These are phyloP conservation scores for Oreohelix idahoensis DNA, from an alignment of 1,140 invertebrate genomes.

Conservation along the genomic window DNA sequence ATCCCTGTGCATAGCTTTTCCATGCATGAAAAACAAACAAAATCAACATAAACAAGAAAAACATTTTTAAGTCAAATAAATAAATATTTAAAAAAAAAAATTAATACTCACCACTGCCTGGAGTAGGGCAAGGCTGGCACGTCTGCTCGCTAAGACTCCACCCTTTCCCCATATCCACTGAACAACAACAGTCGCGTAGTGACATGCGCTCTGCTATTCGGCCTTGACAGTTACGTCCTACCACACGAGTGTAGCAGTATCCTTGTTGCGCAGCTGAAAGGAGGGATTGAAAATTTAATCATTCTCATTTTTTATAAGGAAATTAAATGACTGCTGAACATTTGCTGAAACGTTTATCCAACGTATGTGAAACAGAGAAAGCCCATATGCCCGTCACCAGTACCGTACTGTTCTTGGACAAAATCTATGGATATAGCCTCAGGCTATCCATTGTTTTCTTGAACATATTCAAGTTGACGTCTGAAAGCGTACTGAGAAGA, in stretches of 20 bases:
- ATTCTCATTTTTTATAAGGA: too few species aligned
- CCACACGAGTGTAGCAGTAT: constrained; percentile 83
- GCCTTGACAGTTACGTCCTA: constrained; percentile 81
- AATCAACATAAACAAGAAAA: background rate
- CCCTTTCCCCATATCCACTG: constrained; percentile 81
- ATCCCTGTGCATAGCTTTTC: too few species aligned
- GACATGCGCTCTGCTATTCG: constrained; percentile 81
- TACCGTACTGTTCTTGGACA: too few species aligned
- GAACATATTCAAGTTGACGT: too few species aligned
- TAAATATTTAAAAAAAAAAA: background rate
- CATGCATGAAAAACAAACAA: background rate
- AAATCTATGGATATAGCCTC: too few species aligned
- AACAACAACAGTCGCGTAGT: constrained; percentile 89
- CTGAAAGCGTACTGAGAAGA: too few species aligned
- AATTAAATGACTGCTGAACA: too few species aligned
- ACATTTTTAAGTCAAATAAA: background rate
- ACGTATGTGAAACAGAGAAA: too few species aligned
- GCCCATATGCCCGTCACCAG: too few species aligned
- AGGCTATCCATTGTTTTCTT: too few species aligned
- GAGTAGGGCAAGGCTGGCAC: constrained; percentile 83
- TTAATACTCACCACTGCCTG: constrained; percentile 49
- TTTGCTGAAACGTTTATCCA: too few species aligned
- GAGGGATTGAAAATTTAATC: constrained; percentile 2
- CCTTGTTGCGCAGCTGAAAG: constrained; percentile 67
- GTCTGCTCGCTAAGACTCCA: constrained; percentile 78